Conservation (phyloP, 2,888 invertebrate genomes). For the Aleiodes testaceus region DNA sequence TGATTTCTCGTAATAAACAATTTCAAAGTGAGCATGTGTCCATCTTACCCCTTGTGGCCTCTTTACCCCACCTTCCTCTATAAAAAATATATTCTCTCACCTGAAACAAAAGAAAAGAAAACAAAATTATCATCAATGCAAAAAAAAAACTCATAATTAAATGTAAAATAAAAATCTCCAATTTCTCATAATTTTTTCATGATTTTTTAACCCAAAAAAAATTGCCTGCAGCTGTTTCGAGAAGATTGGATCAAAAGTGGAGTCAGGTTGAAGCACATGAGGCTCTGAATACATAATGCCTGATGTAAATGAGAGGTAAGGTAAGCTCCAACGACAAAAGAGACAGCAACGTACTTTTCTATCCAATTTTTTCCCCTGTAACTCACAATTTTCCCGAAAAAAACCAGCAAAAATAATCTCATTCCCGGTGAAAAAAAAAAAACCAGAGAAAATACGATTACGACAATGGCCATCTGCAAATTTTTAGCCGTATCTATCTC, state of each 20-base stretch:
- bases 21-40: no score
- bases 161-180: neutral
- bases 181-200: neutral
- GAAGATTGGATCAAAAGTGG: slow-evolving; percentile 57
- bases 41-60: no score
- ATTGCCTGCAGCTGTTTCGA: slow-evolving; percentile 50
- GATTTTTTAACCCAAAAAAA: neutral
- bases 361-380: neutral
- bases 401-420: slow-evolving; percentile 54
- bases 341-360: neutral
- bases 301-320: slow-evolving; percentile 58
- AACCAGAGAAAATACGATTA: slow-evolving; percentile 64
- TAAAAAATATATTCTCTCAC: slow-evolving; percentile 18
- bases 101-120: slow-evolving; percentile 14
- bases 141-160: no score
- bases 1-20: no score
- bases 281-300: slow-evolving; percentile 58
- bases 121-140: neutral
- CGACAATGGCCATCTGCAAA: slow-evolving; percentile 56
- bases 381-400: no score
- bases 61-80: no score
- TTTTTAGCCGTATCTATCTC: slow-evolving; percentile 53
- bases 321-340: slow-evolving; percentile 46
- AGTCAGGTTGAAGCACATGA: slow-evolving; percentile 56
- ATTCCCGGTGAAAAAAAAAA: slow-evolving; percentile 44